These are phyloP conservation scores for Hyalella azteca DNA, from an alignment of 2,888 invertebrate genomes.

Conservation along the genomic window DNA sequence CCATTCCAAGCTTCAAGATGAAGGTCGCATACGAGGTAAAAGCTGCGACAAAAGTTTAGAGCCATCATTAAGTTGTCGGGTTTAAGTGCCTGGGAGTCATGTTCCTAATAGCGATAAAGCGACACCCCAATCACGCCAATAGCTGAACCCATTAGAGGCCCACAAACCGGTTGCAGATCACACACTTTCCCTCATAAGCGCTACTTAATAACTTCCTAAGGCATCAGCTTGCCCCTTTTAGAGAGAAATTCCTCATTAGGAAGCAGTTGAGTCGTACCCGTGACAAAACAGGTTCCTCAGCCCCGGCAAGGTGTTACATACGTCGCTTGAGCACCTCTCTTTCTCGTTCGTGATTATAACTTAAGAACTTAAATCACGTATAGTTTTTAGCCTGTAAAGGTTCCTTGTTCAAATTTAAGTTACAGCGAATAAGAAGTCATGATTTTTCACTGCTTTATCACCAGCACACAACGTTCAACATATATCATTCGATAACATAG, in stretches of 20 bases:
- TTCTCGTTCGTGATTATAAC: no score
- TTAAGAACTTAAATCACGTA: no score
- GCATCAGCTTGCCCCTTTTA: conserved; percentile 8
- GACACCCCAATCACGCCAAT: not conserved
- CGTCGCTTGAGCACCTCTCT: no score
- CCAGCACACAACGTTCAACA: no score
- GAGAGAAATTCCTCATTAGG: conserved; percentile 1
- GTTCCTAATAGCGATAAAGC: not conserved
- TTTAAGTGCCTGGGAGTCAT: not conserved
- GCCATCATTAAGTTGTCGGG: not conserved
- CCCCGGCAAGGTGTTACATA: not conserved
- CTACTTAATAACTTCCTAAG: conserved; percentile 11
- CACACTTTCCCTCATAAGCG: not conserved
- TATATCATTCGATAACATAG: no score
- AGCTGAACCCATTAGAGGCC: not conserved
- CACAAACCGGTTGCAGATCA: not conserved
- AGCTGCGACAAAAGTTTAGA: not conserved
- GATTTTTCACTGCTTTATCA: no score
- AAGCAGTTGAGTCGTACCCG: no score
- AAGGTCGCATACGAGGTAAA: no score
- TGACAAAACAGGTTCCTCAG: not conserved
- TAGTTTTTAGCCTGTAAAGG: no score
- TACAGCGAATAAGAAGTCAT: no score
- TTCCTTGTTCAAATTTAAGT: no score
- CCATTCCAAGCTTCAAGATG: no score